Evolutionary conservation across 2,113 vertebrate genomes (phyloP), one percentile per base, ranked within the genome.

Genomic region (Marcusenius ussheri): DNA sequence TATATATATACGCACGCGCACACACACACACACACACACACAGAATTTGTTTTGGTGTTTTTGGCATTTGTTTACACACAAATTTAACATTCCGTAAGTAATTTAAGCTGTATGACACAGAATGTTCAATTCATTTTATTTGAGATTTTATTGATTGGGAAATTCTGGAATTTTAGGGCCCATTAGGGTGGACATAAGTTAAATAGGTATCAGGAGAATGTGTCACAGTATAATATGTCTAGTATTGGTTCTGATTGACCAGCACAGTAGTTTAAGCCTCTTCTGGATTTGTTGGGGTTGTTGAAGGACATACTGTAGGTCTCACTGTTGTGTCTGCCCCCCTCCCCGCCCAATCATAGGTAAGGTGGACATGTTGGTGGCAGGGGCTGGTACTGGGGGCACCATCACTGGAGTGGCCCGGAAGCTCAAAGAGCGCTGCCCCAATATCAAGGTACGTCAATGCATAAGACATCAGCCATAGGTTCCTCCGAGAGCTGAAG

Each of bases 401-500:
- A 99, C 98, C 35, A 98, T 99, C 92, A 98, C 97, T 3, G 98
- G 98, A 21, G 88, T 99, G 17, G 98, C 97, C 89, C 96, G 98
- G 92, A 99, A 99, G 90, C 94, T 99, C 46, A 99, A 99, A 93
- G 98, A 99, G 92, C 97, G 95, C 89, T 99, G 98, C 91, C 98
- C 98, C 0, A 95, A 95, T 1, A 96, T 99, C 94, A 97, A 96
- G 93, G 98, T 98, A 92, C 80, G 92, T 70, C 24, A 11, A 27
- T 11, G 5, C 19, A 77, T 15, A 11, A 77, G 35, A 17, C 31
- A 77, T 77, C 74, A 39, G 15, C 74, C 13, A 0, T 17, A 80
- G 11, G 74, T 19, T 70, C n/a, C n/a, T 31, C 27, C 3, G 3
- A 27, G 74, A 21, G 35, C 31, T 80, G 35, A 19, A 35, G 35